A percentile compares a stretch with the other conserved stretches of the same genome.
Evolutionary conservation across 2,797 vertebrate species (phyloP).

Genomic region (Gymnocypris eckloni): DNA sequence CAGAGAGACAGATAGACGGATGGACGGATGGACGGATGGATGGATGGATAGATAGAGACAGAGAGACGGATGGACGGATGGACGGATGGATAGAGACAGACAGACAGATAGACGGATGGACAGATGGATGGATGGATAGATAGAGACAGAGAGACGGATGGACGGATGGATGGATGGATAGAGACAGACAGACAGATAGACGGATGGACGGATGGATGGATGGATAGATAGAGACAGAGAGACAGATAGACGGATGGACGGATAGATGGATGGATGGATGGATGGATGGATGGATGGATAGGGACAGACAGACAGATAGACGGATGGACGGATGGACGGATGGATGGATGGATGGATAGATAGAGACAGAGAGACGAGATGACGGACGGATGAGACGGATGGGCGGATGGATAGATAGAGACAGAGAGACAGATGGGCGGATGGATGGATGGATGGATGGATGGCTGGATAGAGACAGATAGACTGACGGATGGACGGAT

Average conservation of each 20-base stretch:
- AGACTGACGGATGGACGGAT: rapidly evolving
- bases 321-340: too few species aligned
- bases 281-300: neutral
- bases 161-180: neutral
- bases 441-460: neutral
- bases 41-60: neutral
- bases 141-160: rapidly evolving
- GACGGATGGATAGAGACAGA: too few species aligned
- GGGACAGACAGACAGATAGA: too few species aligned
- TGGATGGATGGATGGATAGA: rapidly evolving
- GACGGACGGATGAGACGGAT: too few species aligned
- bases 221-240: rapidly evolving
- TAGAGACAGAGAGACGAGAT: neutral
- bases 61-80: neutral
- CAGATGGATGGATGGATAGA: rapidly evolving
- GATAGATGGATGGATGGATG: neutral
- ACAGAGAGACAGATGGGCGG: too few species aligned
- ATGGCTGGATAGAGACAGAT: neutral
- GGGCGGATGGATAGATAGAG: neutral
- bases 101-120: too few species aligned
- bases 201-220: too few species aligned
- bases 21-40: rapidly evolving
- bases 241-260: rapidly evolving
- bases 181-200: neutral
- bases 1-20: rapidly evolving